phyloP scores from a whole-genome alignment of 2,888 invertebrate species.

The Beris chalybata region DNA sequence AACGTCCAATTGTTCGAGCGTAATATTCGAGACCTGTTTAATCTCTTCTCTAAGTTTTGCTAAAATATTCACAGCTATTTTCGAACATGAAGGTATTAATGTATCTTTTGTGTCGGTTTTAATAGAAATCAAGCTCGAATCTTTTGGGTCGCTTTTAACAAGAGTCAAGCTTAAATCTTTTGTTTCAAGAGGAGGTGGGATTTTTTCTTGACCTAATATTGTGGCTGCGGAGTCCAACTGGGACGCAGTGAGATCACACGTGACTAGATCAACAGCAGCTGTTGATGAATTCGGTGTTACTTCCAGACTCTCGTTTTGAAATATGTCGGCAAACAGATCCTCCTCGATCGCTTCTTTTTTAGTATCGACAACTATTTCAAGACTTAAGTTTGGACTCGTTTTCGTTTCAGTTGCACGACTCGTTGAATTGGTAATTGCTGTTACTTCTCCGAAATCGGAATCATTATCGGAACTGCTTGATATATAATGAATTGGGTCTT shows the following conservation, averaged over 20 bases:
- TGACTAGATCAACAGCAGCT: not conserved
- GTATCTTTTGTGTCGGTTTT: too few species aligned
- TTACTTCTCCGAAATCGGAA: constrained; percentile 48
- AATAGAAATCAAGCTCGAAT: too few species aligned
- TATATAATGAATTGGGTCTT: constrained; percentile 19
- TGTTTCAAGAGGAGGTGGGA: too few species aligned
- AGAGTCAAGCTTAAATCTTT: too few species aligned
- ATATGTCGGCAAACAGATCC: constrained; percentile 76
- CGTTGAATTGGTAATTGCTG: not conserved
- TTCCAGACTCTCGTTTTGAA: constrained; percentile 46
- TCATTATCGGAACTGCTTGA: constrained; percentile 42
- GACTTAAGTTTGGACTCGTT: constrained; percentile 26
- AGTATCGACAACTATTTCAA: constrained; percentile 58
- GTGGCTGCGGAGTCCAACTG: too few species aligned
- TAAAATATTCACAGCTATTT: constrained; percentile 29
- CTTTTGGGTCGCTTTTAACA: too few species aligned
- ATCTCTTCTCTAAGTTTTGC: constrained; percentile 34
- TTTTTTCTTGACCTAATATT: too few species aligned
- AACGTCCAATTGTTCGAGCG: constrained; percentile 33
- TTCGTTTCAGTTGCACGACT: constrained; percentile 13
- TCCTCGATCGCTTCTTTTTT: constrained; percentile 54
- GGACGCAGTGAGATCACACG: not conserved
- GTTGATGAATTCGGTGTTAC: constrained; percentile 9
- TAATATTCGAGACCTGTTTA: constrained; percentile 7
- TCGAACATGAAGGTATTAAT: too few species aligned